Evolutionary conservation across 2,797 vertebrate species (phyloP).

Genomic region (Phataginus tetradactyla): DNA sequence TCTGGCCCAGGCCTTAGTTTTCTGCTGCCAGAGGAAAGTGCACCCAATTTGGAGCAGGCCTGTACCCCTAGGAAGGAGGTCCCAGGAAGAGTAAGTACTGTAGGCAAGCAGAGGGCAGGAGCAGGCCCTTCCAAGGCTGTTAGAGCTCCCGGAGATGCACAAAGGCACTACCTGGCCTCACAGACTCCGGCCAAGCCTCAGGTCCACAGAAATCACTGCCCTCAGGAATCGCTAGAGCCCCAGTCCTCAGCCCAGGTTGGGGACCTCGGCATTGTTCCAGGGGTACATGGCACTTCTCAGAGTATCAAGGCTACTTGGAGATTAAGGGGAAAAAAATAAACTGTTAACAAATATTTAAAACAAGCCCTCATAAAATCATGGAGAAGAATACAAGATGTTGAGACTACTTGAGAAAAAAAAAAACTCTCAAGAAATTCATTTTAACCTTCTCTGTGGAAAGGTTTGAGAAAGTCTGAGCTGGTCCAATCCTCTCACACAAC

Average conservation of each 20-base stretch:
- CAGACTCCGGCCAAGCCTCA: neutral
- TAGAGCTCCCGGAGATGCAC: neutral
- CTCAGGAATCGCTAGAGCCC: neutral
- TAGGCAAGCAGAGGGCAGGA: neutral
- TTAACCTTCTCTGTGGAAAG: neutral
- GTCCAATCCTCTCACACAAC: neutral
- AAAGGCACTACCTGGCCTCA: rapidly evolving
- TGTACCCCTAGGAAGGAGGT: neutral
- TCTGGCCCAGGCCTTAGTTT: slow-evolving; percentile 70
- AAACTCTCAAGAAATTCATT: neutral
- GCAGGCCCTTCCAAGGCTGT: neutral
- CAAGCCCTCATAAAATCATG: neutral
- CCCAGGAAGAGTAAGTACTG: neutral
- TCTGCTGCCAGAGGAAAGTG: slow-evolving; percentile 32
- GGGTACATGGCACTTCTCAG: neutral
- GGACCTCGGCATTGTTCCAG: neutral
- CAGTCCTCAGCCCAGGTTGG: neutral
- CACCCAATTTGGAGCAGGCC: slow-evolving; percentile 43
- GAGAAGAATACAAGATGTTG: neutral
- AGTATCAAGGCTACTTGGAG: neutral
- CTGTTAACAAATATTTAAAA: neutral
- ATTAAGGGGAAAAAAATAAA: neutral
- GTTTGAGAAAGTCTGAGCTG: neutral
- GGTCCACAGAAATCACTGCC: neutral
- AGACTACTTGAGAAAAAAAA: neutral